Evolutionary conservation across 2,888 invertebrate genomes (phyloP), one percentile per base, ranked within the genome.

Genomic region (Venustoraphidia nigricollis): DNA sequence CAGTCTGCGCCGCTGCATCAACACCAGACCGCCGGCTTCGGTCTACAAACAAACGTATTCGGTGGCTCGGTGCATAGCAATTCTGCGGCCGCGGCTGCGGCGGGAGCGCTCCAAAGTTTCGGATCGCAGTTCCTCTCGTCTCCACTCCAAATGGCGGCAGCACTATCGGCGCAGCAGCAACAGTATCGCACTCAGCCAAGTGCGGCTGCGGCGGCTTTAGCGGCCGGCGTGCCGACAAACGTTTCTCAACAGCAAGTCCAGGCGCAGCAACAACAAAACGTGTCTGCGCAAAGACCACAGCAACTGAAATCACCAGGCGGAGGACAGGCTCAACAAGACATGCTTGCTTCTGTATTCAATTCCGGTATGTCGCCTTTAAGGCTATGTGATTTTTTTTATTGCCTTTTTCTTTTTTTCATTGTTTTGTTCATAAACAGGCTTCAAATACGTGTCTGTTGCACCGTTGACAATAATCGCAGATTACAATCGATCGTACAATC

Each of bases 61-160:
- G 66, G 67, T 14, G 64, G 64, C 13, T 67, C 66, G 51, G 66
- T 60, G 53, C 69, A 69, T 52, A 64, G 66, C 17, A 67, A 68
- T 53, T 65, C 63, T 27, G 66, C 62, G 57, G 65, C 67, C 54
- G 71, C 71, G 48, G 17, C 46, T 27, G 27, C 27, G 6, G 69
- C 72, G 5, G 71, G 71, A 48, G 17, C 46, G n/a, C 60, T 75
- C 53, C 75, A 73, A 55, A 72, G 68, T 54, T 68, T 63, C 52
- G 62, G 63, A 44, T 76, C 77, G 8, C 76, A 75, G 56, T 78
- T 76, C 58, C 63, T 78, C 53, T 75, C 76, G 54, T 72, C 76
- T 1, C 76, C 81, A 51, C 72, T 81, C 51, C 73, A 83, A 58
- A 76, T 75, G 64, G 77, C 78, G 47, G 76, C 76, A 17, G 77